Conservation (phyloP, 2,113 vertebrate genomes). For the Lagopus leucura region DNA sequence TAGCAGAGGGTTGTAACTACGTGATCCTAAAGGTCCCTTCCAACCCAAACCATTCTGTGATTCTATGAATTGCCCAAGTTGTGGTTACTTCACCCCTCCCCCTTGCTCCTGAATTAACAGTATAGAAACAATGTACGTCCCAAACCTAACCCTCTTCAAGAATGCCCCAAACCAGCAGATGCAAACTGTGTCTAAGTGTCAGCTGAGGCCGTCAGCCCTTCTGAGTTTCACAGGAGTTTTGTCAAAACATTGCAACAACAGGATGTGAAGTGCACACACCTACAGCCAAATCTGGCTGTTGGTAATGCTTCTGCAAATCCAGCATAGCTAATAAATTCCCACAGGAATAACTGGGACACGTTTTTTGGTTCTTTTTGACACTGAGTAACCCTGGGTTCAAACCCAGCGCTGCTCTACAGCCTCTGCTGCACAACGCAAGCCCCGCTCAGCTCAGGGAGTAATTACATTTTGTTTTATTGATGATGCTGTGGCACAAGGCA, state of each 20-base stretch:
- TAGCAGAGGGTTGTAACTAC: no score
- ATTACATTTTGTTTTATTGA: neutral
- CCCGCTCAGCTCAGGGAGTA: neutral
- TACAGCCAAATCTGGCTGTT: neutral
- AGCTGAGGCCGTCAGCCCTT: neutral
- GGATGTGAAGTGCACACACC: neutral
- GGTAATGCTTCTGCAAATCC: neutral
- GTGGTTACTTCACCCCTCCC: neutral
- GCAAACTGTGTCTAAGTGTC: neutral
- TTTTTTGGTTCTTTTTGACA: neutral
- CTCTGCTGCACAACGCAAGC: neutral
- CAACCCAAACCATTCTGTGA: no score
- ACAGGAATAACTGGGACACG: neutral
- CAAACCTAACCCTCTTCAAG: neutral
- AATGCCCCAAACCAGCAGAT: neutral
- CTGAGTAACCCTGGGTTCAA: neutral
- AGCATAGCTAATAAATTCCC: neutral
- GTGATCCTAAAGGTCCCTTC: no score
- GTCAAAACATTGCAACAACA: neutral
- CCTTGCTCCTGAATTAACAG: neutral
- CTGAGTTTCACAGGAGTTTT: neutral
- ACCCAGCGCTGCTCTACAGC: fast-evolving
- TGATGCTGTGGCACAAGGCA: neutral
- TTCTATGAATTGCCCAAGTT: neutral
- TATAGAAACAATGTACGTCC: neutral